Base-by-base conservation (phyloP, 1,140 invertebrate genomes). In the Drosophila insularis region DNA sequence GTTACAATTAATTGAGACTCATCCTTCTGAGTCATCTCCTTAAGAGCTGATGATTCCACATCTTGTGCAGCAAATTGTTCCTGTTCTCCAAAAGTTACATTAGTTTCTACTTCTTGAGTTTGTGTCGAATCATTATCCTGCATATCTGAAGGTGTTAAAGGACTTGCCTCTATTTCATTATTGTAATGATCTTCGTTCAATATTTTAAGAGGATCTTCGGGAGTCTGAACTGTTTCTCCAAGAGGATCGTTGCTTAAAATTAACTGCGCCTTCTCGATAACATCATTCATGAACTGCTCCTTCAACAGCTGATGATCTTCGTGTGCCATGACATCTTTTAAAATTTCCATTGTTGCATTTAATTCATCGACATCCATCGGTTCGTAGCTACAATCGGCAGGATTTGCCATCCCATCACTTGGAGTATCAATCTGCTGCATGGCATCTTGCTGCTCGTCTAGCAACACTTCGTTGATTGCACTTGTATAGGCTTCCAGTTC, bases 321-420 rank as follows among this genome's bases (percentile, higher is more conserved):
- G 0, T 68, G 69, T 13, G n/a, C 63, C 5, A 82, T 58, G 2
- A 81, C 71, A 53, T 76, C 66, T 37, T 77, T 86, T 6, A 86
- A 54, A 63, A 90, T 71, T 46, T 90, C 87, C 71, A 90, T 86
- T 43, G 89, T 84, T 11, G 74, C 84, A 56, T 80, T 79, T 17
- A 90, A 64, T 23, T 86, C 82, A 71, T 91, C 89, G 23, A 91
- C 72, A 80, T 91, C 90, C 90, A 91, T 91, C 4, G 89, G 85
- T 55, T 91, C 90, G 37, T 74, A 87, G 55, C 76, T 82, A 1
- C 70, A 31, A 39, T 84, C 64, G 27, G 27, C 27, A 55, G 63
- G 54, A 46, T 63, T 27, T n/a, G 40, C 10, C 17, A 40, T 68
- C 0, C 67, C 78, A 17, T 14, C 43, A 7, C 63, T 66, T 31